Base-by-base conservation (phyloP, 2,888 invertebrate species). In the Orthosia gracilis region DNA sequence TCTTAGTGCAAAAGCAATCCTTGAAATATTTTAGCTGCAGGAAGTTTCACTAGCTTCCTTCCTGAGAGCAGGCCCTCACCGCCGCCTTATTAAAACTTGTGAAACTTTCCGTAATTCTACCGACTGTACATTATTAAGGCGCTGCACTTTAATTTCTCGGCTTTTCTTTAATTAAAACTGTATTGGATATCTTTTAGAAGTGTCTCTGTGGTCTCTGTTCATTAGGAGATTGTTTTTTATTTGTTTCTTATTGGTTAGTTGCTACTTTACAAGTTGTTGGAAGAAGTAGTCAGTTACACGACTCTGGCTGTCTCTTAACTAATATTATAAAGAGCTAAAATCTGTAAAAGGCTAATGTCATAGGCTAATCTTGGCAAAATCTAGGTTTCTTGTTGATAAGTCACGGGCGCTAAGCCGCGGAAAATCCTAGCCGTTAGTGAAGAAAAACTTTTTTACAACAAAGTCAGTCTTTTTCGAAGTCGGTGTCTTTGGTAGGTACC, bases 111-210 rank as follows among this genome's bases (percentile, higher is more conserved):
- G 82, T 86, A 86, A 88, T 87, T 87, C 82, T 76, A 76, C 73
- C 78, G 74, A 61, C 72, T 70, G 78, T 77, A 80, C 81, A 78
- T 83, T 86, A 82, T 83, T 85, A 80, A 78, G 80, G 75, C 76
- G 74, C 50, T 82, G 74, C 77, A 85, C 78, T 84, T 85, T 84
- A 82, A 84, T 76, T 78, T 79, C 76, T 66, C 64, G 72, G 77
- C 75, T 77, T 78, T 80, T 72, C 73, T 71, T 73, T 87, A 88
- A 88, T 88, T 88, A 87, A 87, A 87, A 83, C 74, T 87, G 76
- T 80, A 79, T 87, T 76, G 76, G 70, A 83, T 83, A 82, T 83
- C 79, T 82, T 83, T 57, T 69, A 58, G 47, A 69, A 75, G 69
- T 79, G 76, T 75, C 78, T 69, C 31, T 69, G 67, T 67, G 75